Evolutionary conservation across 92 coral and sea anemone species (phyloP).

Genomic region (Epizoanthus ramosus): DNA sequence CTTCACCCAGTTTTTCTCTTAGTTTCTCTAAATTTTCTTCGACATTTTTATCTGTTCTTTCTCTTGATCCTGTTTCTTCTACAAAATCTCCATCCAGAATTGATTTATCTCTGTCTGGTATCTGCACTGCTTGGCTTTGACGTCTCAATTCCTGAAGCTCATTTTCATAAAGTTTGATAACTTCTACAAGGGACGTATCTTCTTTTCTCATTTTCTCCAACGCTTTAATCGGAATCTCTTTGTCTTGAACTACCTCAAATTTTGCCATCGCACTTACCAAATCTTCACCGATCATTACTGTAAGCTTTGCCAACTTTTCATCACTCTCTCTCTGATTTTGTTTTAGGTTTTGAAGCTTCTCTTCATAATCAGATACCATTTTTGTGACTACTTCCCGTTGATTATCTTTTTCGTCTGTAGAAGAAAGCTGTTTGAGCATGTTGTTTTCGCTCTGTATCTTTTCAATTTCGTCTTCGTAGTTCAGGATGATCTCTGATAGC

Average conservation of each 20-base stretch:
- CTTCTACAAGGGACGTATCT: slow-evolving; percentile 11
- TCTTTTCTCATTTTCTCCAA: slow-evolving; percentile 20
- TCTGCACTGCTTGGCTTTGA: too few species aligned
- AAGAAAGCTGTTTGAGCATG: too few species aligned
- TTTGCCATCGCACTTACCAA: slow-evolving; percentile 49
- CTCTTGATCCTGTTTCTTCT: background rate
- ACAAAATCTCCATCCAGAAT: background rate
- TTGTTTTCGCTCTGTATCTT: background rate
- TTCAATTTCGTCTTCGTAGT: slow-evolving; percentile 8
- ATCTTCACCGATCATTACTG: slow-evolving; percentile 36
- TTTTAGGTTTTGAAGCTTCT: too few species aligned
- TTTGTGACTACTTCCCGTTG: background rate
- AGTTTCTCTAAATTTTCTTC: slow-evolving; percentile 6
- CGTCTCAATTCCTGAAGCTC: background rate
- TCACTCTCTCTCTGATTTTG: background rate
- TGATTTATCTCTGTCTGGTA: too few species aligned
- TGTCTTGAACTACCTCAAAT: slow-evolving; percentile 13
- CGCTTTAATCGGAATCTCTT: background rate
- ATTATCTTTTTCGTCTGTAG: background rate
- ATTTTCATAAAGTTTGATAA: slow-evolving; percentile 6
- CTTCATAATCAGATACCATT: background rate
- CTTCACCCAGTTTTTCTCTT: slow-evolving; percentile 15
- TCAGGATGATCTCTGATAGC: slow-evolving; percentile 1
- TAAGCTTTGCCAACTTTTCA: background rate
- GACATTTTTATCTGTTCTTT: background rate